Evolutionary conservation across 1,140 invertebrate genomes (phyloP).

Genomic region (Delia radicum): DNA sequence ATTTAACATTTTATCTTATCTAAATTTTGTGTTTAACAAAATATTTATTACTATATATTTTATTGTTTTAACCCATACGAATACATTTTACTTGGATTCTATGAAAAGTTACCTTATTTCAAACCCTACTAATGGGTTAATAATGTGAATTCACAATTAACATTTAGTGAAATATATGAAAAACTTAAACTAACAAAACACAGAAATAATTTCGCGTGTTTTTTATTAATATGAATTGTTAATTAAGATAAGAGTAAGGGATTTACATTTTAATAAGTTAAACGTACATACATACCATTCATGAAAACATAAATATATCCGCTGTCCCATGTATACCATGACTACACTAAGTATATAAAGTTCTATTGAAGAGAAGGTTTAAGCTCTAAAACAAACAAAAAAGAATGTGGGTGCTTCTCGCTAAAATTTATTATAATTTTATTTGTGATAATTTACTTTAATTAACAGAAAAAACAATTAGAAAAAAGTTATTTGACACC

Average conservation of each 20-base stretch:
- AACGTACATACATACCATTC: no score
- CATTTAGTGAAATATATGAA: neutral
- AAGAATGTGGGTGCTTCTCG: no score
- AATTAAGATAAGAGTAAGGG: conserved; percentile 30
- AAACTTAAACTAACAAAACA: neutral
- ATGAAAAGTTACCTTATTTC: neutral
- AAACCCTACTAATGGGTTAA: neutral
- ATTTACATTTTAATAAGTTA: conserved; percentile 28
- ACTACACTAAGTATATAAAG: no score
- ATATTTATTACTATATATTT: neutral
- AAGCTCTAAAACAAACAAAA: no score
- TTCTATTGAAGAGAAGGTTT: no score
- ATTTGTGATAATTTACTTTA: no score
- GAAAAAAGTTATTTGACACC: no score
- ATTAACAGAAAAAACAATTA: no score
- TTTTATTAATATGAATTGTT: conserved; percentile 28
- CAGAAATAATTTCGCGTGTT: neutral
- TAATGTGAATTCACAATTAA: neutral
- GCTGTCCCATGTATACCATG: no score
- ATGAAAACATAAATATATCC: no score
- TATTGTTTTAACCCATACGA: neutral
- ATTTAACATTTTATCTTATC: neutral
- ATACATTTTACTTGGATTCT: neutral
- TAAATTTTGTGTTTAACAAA: conserved; percentile 5
- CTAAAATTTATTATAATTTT: no score